A percentile compares a stretch with the other conserved stretches of the same genome.
These are phyloP conservation scores for Acromyrmex heyeri DNA, from an alignment of 1,140 invertebrate genomes.

Conservation along the genomic window DNA sequence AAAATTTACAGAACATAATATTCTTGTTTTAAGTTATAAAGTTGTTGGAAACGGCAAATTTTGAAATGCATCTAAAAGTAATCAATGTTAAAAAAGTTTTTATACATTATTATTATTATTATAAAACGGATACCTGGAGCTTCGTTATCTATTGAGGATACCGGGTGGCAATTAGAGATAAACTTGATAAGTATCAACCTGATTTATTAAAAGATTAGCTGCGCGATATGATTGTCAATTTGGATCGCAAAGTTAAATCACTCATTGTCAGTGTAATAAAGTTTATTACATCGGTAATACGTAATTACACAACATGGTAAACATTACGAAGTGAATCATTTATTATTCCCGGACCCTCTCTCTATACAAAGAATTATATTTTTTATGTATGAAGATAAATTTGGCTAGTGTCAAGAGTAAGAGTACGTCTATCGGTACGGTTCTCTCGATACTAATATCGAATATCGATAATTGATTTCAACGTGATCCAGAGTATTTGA, in stretches of 20 bases:
- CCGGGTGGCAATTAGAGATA: conserved; percentile 24
- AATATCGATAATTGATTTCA: not conserved
- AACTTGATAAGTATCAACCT: not conserved
- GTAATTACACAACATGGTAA: not conserved
- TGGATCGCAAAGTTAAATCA: not conserved
- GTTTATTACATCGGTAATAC: not conserved
- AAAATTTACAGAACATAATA: not conserved
- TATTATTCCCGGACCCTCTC: not conserved
- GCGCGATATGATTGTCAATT: not conserved
- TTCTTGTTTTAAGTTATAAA: not conserved
- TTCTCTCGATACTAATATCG: not conserved
- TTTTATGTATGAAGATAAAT: not conserved
- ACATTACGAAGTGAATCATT: conserved; percentile 7
- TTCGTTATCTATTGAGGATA: conserved; percentile 30
- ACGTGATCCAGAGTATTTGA: not conserved
- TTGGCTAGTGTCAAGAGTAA: not conserved
- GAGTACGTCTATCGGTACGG: not conserved
- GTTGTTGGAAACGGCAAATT: not conserved
- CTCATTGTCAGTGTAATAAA: not conserved
- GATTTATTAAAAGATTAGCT: conserved; percentile 39
- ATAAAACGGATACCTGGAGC: not conserved
- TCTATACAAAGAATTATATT: not conserved
- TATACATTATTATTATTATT: not conserved
- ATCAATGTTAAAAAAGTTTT: not conserved
- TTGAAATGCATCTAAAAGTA: not conserved